Evolutionary conservation across 2,797 vertebrate species (phyloP).

Genomic region (Anableps anableps): DNA sequence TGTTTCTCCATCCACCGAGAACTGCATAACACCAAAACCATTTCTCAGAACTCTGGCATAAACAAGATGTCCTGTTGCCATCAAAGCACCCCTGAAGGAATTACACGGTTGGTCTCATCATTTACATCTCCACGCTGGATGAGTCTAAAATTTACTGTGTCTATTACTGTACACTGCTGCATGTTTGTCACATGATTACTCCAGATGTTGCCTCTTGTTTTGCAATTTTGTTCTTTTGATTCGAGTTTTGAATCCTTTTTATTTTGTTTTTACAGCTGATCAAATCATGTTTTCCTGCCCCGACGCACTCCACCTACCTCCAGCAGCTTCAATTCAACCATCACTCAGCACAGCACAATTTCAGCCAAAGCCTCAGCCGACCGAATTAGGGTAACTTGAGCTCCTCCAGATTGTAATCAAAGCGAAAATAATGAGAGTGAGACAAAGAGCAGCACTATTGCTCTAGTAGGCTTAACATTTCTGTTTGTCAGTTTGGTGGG

Average conservation of each 20-base stretch:
- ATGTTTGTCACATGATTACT: conserved; percentile 52
- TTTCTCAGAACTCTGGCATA: conserved; percentile 67
- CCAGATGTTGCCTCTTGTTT: conserved; percentile 47
- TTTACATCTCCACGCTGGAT: conserved; percentile 62
- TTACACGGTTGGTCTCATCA: conserved; percentile 67
- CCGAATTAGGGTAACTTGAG: conserved; percentile 79
- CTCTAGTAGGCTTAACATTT: conserved; percentile 73
- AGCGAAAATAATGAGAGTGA: conserved; percentile 79
- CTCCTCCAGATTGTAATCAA: conserved; percentile 82
- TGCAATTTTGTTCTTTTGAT: conserved; percentile 38
- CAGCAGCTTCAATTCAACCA: conserved; percentile 77
- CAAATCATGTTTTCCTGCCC: conserved; percentile 30
- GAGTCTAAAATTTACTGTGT: conserved; percentile 48
- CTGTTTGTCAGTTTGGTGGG: conserved; percentile 30
- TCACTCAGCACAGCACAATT: conserved; percentile 84
- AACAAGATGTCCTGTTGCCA: conserved; percentile 71
- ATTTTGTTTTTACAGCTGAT: conserved; percentile 29
- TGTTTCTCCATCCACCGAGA: conserved; percentile 41
- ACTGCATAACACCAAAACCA: conserved; percentile 41
- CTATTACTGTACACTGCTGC: conserved; percentile 35
- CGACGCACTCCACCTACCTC: conserved; percentile 25
- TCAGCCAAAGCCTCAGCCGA: conserved; percentile 71
- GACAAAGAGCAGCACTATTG: conserved; percentile 75
- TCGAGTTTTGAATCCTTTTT: conserved; percentile 19
- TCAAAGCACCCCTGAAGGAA: conserved; percentile 66